Evolutionary conservation across 2,797 vertebrate species (phyloP).

Genomic region (Poeciliopsis paucimaculata): DNA sequence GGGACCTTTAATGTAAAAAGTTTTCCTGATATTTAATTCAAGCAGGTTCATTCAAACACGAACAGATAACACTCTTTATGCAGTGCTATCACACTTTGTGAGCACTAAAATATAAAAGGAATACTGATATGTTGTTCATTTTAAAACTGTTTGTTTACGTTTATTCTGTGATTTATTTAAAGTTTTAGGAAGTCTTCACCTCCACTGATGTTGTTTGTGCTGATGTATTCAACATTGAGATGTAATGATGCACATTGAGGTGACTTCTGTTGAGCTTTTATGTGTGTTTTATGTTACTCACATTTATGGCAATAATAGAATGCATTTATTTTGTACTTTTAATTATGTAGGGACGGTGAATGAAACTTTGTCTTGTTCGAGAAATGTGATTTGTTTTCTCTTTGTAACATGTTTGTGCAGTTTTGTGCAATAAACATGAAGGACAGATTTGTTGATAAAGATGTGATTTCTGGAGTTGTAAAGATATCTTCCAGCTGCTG

Average conservation of each 20-base stretch:
- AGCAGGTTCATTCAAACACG: not conserved
- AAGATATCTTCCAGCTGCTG: not conserved
- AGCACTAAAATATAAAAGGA: not conserved
- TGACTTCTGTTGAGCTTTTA: slow-evolving; percentile 2
- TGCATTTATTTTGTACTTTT: slow-evolving; percentile 49
- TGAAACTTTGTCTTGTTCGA: not conserved
- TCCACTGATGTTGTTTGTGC: slow-evolving; percentile 11
- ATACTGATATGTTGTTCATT: not conserved
- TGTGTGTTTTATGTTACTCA: slow-evolving; percentile 6
- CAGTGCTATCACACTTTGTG: not conserved
- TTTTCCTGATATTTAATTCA: slow-evolving; percentile 11
- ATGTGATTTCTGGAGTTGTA: not conserved
- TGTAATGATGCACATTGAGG: slow-evolving; percentile 33
- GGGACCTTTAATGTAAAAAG: not conserved
- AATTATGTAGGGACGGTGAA: slow-evolving; percentile 35
- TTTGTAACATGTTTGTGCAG: not conserved
- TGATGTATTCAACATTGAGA: slow-evolving; percentile 28
- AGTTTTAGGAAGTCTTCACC: slow-evolving; percentile 5
- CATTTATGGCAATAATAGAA: slow-evolving; percentile 16
- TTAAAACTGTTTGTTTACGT: slow-evolving; percentile 8
- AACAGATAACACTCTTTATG: not conserved
- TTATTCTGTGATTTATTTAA: slow-evolving; percentile 55
- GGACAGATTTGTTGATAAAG: not conserved
- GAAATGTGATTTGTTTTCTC: slow-evolving; percentile 5
- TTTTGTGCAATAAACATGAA: not conserved